Evolutionary conservation across 2,888 invertebrate species (phyloP), one percentile per base, ranked within the genome.

Genomic region (Phortica magna): DNA sequence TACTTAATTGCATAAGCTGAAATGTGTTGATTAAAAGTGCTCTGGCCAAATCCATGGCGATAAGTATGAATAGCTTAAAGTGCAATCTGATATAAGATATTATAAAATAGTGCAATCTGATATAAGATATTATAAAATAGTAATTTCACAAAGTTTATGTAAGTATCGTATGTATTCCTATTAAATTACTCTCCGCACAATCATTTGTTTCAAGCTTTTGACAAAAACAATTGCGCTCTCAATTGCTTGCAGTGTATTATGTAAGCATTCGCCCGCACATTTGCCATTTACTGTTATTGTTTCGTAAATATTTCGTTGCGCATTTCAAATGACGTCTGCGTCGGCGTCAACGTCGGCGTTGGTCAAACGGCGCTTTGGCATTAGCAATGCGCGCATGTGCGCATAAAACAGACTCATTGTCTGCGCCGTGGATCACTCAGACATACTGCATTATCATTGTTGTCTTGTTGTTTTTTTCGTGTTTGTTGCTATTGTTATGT

Each of bases 381-480:
- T 59, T 59, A 17, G 59, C 59, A 59, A 59, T 22, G 59, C 59
- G 64, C 64, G 22, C 31, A 12, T 48, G n/a, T 19, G 61, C 61
- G 22, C 61, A 61, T 57, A 39, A 42, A 59, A 42, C 7, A 22
- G 53, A 77, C 31, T 82, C 80, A 86, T 84, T 87, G 86, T 84
- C 81, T 80, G 9, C 1, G 77, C 74, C 80, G 75, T 76, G 22
- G 39, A n/a, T 55, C 19, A 55, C 75, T 48, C 42, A 59, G 14
- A n/a, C n/a, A 7, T 19, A 59, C n/a, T 59, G 73, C 53, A 42
- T 68, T 59, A 59, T 59, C 7, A 59, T 17, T 59, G n/a, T 39
- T 19, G 41, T 41, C n/a, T n/a, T 22, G 39, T 57, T 55, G 31
- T 39, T n/a, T 17, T 57, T 9, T 55, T 57, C 14, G 57, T 71